Evolutionary conservation across 2,113 vertebrate species (phyloP).

Genomic region (Maccullochella peelii): DNA sequence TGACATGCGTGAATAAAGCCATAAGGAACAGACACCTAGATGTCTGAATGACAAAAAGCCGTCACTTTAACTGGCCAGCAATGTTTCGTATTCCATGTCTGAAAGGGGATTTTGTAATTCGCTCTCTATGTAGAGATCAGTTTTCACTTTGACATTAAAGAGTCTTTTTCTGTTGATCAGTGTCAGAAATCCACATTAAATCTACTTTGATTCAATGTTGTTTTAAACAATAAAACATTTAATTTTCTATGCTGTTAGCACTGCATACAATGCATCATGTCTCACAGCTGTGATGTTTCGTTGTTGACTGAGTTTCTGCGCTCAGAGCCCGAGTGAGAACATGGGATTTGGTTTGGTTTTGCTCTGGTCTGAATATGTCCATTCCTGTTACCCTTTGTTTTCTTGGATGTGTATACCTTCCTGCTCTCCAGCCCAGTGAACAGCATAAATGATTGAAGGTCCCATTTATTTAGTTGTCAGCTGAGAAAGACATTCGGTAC

Average conservation of each 20-base stretch:
- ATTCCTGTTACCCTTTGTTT: constrained; percentile 58
- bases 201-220: background rate
- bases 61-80: too few relatives aligned
- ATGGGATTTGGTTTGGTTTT: constrained; percentile 37
- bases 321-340: constrained; percentile 3
- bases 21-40: background rate
- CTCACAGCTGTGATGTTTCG: background rate
- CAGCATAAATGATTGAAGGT: constrained; percentile 69
- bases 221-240: background rate
- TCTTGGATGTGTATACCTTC: constrained; percentile 35
- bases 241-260: background rate
- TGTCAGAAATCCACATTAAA: background rate
- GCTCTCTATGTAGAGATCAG: too few relatives aligned
- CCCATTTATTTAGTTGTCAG: constrained; percentile 62
- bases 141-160: background rate
- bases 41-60: too few relatives aligned
- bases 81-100: too few relatives aligned
- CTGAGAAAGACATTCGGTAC: constrained; percentile 60
- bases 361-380: constrained; percentile 65
- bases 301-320: constrained; percentile 1
- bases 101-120: too few relatives aligned
- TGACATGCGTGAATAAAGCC: too few relatives aligned
- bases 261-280: background rate
- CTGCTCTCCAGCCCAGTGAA: constrained; percentile 60
- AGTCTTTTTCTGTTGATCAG: background rate